Percentiles rank a stretch among this genome's conserved stretches.
Conservation (phyloP, 2,113 vertebrate genomes). For the Serinus canaria region DNA sequence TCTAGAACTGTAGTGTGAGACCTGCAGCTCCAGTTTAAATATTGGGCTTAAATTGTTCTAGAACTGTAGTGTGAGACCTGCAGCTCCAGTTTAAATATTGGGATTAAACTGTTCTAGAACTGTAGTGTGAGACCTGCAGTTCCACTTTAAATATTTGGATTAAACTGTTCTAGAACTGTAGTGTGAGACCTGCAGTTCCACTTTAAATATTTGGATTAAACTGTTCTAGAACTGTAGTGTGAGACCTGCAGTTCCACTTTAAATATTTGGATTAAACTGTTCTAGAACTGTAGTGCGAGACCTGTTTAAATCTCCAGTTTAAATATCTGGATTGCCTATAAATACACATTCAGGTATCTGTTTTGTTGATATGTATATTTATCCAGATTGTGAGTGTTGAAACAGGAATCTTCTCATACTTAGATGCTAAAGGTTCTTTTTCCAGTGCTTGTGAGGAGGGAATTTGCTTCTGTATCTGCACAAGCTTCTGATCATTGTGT, state of each 20-base stretch:
- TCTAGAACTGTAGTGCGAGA: background rate
- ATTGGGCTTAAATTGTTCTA: background rate
- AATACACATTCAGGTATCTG: background rate
- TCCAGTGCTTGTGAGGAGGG: background rate
- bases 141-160: background rate
- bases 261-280: background rate
- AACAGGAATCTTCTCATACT: background rate
- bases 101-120: background rate
- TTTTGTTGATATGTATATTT: background rate
- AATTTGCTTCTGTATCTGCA: background rate
- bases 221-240: too few relatives aligned
- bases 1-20: background rate
- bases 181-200: too few relatives aligned
- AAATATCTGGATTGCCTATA: background rate
- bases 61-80: background rate
- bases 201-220: background rate
- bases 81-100: background rate
- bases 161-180: too few relatives aligned
- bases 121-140: background rate
- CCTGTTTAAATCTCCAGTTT: background rate
- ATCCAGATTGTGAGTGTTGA: background rate
- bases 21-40: background rate
- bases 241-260: background rate
- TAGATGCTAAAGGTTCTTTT: background rate
- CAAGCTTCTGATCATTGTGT: background rate